Conservation (phyloP, 2,888 invertebrate species). For the Ophioninae sp. region DNA sequence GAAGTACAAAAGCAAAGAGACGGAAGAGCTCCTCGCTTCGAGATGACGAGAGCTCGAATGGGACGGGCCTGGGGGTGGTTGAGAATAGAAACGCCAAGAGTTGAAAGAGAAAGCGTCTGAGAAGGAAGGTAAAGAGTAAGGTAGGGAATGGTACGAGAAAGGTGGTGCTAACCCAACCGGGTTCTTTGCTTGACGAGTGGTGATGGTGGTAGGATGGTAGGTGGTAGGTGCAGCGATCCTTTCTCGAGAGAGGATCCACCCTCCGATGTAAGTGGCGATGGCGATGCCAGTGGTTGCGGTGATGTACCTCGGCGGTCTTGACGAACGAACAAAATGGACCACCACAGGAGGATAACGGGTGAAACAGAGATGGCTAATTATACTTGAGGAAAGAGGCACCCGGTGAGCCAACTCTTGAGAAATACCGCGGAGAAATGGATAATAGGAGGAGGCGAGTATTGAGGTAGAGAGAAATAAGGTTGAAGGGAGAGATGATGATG, state of each 20-base stretch:
- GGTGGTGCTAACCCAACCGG: slow-evolving; percentile 41
- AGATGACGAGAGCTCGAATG: slow-evolving; percentile 44
- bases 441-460: slow-evolving; percentile 40
- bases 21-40: slow-evolving; percentile 26
- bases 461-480: slow-evolving; percentile 29
- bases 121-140: slow-evolving; percentile 20
- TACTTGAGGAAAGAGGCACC: slow-evolving; percentile 54
- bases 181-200: slow-evolving; percentile 32
- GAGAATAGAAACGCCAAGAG: slow-evolving; percentile 35
- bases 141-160: slow-evolving; percentile 28
- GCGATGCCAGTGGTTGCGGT: too few relatives aligned
- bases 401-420: slow-evolving; percentile 52
- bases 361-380: slow-evolving; percentile 56
- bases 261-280: slow-evolving; percentile 45
- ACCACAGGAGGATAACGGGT: slow-evolving; percentile 33
- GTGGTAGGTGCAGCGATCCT: slow-evolving; percentile 19
- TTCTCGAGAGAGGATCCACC: slow-evolving; percentile 34
- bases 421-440: slow-evolving; percentile 37
- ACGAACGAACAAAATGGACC: slow-evolving; percentile 11
- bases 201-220: slow-evolving; percentile 7
- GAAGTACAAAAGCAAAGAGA: slow-evolving; percentile 44
- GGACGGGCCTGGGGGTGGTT: too few relatives aligned
- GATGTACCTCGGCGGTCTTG: slow-evolving; percentile 29
- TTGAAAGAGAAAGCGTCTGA: slow-evolving; percentile 18
- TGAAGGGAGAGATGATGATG: slow-evolving; percentile 9